Base-by-base conservation (phyloP, 2,113 vertebrate genomes). In the Chaetodon trifascialis region DNA sequence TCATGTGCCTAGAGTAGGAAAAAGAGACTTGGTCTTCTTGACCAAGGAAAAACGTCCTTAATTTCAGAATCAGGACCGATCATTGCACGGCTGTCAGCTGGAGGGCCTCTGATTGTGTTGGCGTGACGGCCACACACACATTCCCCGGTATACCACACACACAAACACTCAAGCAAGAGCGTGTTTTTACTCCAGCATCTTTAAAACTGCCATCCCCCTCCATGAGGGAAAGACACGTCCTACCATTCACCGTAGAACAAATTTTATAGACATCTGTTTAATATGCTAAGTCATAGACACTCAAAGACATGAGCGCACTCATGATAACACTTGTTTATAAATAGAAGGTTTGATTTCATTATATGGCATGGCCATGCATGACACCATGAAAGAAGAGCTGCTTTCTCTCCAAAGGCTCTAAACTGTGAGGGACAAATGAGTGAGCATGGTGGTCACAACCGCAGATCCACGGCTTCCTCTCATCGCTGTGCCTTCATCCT, bases 391-490 rank as follows among this genome's bases (percentile, higher is more conserved):
- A 87, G 80, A 65, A 63, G 56, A 75, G 56, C 51, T 65, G 74
- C 47, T 14, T 54, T 70, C 52, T 63, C 44, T 78, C 44, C 47
- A 69, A 82, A 79, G 71, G 58, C 71, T 81, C 10, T 69, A 88
- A 85, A 86, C 78, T 85, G 84, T 75, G 80, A 89, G 81, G 82
- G 68, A 81, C 72, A 87, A 90, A 91, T 85, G 76, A 85, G 76
- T 90, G 63, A 67, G 59, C 81, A 84, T 65, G 80, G 87, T 87
- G 90, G 92, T 87, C 38, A 92, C 82, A 62, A 87, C 85, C 85
- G 71, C 88, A 87, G 71, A 89, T 88, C 70, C 75, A 55, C 59
- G 51, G 67, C 76, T 88, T 91, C 87, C 87, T 83, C 74, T 54
- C 52, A 60, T 88, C 25, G 63, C 72, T 51, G 56, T 16, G 47